phyloP scores from a whole-genome alignment of 2,113 vertebrate species.

The Carassius carassius region DNA sequence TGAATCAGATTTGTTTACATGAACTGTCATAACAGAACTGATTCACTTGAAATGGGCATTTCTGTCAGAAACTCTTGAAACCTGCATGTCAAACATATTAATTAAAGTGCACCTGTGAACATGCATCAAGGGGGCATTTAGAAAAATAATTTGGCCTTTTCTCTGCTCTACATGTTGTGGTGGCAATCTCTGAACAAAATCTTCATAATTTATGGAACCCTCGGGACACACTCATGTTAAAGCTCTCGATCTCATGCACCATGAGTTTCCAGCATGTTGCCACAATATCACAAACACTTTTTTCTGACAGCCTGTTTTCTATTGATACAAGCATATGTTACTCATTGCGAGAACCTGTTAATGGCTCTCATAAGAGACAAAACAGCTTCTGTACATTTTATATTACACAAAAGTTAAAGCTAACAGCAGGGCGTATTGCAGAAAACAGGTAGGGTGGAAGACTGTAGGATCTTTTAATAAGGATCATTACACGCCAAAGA shows the following conservation, averaged over 20 bases:
- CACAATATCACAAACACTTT: slow-evolving; percentile 58
- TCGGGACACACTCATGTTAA: slow-evolving; percentile 31
- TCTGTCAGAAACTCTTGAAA: neutral
- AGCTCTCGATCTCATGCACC: slow-evolving; percentile 59
- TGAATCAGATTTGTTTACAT: neutral
- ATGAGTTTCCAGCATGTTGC: slow-evolving; percentile 48
- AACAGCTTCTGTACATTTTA: slow-evolving; percentile 15
- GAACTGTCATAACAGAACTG: too few relatives aligned
- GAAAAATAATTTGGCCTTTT: slow-evolving; percentile 59
- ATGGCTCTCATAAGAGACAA: slow-evolving; percentile 20
- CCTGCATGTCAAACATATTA: slow-evolving; percentile 57
- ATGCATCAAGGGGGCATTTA: slow-evolving; percentile 60
- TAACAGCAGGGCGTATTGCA: neutral
- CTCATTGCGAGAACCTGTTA: neutral
- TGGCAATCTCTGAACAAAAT: too few relatives aligned
- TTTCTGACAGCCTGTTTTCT: slow-evolving; percentile 45
- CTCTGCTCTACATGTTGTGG: slow-evolving; percentile 3
- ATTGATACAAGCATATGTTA: slow-evolving; percentile 36
- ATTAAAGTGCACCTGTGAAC: slow-evolving; percentile 68
- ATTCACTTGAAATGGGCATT: neutral
- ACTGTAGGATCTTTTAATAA: slow-evolving; percentile 2
- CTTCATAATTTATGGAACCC: too few relatives aligned
- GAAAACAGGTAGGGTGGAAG: neutral
- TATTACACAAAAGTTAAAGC: slow-evolving; percentile 18
- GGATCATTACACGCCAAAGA: slow-evolving; percentile 19